phyloP scores from a whole-genome alignment of 2,797 vertebrate species.

The Gymnopithys bicolor region DNA sequence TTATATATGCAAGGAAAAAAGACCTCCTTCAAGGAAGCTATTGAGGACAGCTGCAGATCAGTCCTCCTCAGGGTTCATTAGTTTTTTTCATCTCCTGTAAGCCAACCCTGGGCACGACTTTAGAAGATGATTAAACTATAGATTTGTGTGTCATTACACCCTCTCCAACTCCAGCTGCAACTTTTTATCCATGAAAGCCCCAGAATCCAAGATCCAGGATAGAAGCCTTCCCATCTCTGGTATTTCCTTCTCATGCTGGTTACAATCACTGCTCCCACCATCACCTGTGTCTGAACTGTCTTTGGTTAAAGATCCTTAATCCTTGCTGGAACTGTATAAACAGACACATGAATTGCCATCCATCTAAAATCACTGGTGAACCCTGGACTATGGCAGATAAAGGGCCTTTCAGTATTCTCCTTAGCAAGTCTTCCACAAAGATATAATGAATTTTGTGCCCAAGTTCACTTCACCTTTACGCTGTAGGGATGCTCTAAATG shows the following conservation, averaged over 20 bases:
- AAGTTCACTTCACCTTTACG: neutral
- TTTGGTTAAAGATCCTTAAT: neutral
- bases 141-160: neutral
- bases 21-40: slow-evolving; percentile 20
- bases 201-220: neutral
- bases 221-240: neutral
- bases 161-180: slow-evolving; percentile 20
- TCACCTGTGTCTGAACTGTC: neutral
- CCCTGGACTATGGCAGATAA: neutral
- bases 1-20: neutral
- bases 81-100: slow-evolving; percentile 54
- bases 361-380: neutral
- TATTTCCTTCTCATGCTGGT: neutral
- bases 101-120: slow-evolving; percentile 23
- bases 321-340: neutral
- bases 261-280: neutral
- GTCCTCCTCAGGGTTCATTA: slow-evolving; percentile 29
- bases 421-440: slow-evolving; percentile 2
- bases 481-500: slow-evolving; percentile 52
- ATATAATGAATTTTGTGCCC: neutral
- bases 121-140: slow-evolving; percentile 25
- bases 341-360: neutral
- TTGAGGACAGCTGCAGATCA: slow-evolving; percentile 27
- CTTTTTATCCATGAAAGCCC: slow-evolving; percentile 8
- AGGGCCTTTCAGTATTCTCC: neutral